These are phyloP conservation scores for Aspidapion aeneum DNA, from an alignment of 2,888 invertebrate species.

Conservation along the genomic window DNA sequence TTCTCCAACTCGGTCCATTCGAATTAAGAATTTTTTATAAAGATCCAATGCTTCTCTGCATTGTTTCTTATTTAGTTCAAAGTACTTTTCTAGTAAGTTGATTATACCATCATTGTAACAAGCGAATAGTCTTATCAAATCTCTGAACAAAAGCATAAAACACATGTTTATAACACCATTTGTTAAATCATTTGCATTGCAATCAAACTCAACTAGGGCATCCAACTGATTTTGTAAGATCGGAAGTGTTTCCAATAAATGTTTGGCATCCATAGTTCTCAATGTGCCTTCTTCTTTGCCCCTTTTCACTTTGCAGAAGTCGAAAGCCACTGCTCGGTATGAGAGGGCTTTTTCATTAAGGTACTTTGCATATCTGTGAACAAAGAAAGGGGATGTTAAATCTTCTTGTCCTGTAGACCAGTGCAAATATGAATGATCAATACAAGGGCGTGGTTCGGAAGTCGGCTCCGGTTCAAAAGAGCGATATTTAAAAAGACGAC, in stretches of 20 bases:
- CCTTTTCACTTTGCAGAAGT: conserved; percentile 99
- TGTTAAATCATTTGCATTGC: conserved; percentile 90
- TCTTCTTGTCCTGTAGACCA: too few species aligned
- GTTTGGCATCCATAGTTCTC: conserved; percentile 96
- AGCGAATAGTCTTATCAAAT: conserved; percentile 96
- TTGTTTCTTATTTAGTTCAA: conserved; percentile 99
- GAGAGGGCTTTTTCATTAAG: conserved; percentile 98
- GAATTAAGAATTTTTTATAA: conserved; percentile 97
- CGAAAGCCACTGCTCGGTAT: conserved; percentile 97
- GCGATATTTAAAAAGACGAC: too few species aligned
- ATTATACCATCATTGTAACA: conserved; percentile 99
- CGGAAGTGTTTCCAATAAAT: conserved; percentile 95
- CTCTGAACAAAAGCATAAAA: conserved; percentile 98
- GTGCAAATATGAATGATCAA: too few species aligned
- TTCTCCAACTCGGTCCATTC: conserved; percentile 99
- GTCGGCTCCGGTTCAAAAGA: too few species aligned
- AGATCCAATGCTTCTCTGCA: conserved; percentile 97
- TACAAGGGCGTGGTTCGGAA: too few species aligned
- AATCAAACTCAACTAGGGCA: conserved; percentile 95
- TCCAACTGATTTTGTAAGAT: conserved; percentile 96
- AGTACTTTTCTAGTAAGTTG: conserved; percentile 98
- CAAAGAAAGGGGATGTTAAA: too few species aligned
- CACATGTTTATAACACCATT: conserved; percentile 98
- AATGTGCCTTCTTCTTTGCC: conserved; percentile 98
- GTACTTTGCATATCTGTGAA: conserved; percentile 86